Evolutionary conservation across 2,113 vertebrate species (phyloP), one percentile per base, ranked within the genome.

Genomic region (Phalacrocorax pelagicus): DNA sequence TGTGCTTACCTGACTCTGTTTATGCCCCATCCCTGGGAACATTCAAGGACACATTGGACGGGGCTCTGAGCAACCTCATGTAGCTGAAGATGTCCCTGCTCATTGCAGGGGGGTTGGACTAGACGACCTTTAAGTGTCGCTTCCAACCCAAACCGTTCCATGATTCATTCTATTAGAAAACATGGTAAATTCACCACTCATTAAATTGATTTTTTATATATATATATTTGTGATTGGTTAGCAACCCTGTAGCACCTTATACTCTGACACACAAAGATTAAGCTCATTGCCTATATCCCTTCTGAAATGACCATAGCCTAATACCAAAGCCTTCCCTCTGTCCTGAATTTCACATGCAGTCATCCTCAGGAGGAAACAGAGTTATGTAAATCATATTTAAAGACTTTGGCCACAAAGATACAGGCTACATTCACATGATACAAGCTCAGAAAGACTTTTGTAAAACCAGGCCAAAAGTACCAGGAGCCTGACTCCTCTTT

Each of bases 21-120:
- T 90, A 44, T 67, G 18, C 12, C 18, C 18, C 51, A 44, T 34
- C n/a, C 26, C 49, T 66, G 38, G 17, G 40, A 59, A 71, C 8
- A 20, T 17, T 89, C 62, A 75, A 42, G 29, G 12, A 24, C 30
- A 81, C 17, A 36, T 2, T 2, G 0, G 26, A 58, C 1, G 1
- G 34, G 42, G 15, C 15, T 75, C 30, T 52, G 51, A 74, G 17
- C 5, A 88, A 32, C 34, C 15, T 61, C 24, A 47, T n/a, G 12
- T 42, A 9, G 15, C 26, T 63, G 38, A 57, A 12, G 32, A 18
- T n/a, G 32, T 32, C 21, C 38, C 44, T 52, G 27, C 12, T 44
- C 9, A 13, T 4, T 29, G 42, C 19, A 36, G 7, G 1, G 18
- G 8, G 3, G 0, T 19, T 74, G 23, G 15, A 30, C 27, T n/a